phyloP scores from a whole-genome alignment of 2,113 vertebrate genomes.

The Puffinus mauretanicus region DNA sequence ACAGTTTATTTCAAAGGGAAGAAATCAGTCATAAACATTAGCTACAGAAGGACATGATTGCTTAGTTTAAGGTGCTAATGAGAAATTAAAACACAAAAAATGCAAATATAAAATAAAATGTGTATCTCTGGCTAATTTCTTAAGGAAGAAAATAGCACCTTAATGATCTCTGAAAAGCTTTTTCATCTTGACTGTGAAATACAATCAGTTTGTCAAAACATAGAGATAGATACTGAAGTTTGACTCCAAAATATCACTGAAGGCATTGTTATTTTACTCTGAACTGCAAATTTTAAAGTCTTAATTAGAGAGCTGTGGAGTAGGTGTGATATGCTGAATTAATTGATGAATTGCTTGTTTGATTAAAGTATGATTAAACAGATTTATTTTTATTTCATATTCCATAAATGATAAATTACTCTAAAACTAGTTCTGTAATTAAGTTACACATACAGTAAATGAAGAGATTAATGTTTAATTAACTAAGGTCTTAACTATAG shows the following conservation, averaged over 20 bases:
- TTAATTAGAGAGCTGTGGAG: background rate
- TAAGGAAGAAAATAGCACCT: background rate
- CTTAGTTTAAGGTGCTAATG: background rate
- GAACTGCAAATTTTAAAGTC: background rate
- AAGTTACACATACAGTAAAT: conserved; percentile 36
- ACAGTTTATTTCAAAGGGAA: background rate
- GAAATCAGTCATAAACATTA: background rate
- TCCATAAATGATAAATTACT: conserved; percentile 53
- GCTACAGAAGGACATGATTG: background rate
- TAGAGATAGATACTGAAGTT: background rate
- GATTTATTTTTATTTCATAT: conserved; percentile 63
- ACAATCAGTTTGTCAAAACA: background rate
- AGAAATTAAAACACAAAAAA: background rate
- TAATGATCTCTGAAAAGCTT: background rate
- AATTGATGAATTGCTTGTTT: conserved; percentile 61
- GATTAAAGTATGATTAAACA: conserved; percentile 56
- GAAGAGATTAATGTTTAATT: conserved; percentile 60
- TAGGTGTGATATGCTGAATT: conserved; percentile 14
- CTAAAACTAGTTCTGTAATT: conserved; percentile 46
- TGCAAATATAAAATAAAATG: background rate
- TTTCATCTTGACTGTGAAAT: background rate
- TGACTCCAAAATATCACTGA: background rate
- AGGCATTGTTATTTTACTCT: background rate
- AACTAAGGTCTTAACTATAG: conserved; percentile 20
- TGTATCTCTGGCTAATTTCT: background rate